A percentile compares a stretch with the other conserved stretches of the same genome.
Conservation (phyloP, 2,797 vertebrate species). For the Anniella stebbinsi region DNA sequence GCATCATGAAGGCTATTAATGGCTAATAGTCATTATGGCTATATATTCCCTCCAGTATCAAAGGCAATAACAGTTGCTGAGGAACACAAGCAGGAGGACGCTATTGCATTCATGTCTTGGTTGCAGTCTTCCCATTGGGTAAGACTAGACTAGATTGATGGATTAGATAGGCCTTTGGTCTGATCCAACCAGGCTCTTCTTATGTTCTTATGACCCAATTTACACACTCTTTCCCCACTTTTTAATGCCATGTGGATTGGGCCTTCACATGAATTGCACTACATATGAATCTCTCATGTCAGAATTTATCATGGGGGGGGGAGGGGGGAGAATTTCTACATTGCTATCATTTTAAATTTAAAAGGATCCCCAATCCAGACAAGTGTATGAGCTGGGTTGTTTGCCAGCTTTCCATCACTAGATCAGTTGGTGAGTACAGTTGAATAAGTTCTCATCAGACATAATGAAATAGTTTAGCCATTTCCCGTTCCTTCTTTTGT, state of each 20-base stretch:
- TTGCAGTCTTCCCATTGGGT: not conserved
- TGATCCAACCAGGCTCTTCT: not conserved
- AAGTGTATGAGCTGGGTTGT: not conserved
- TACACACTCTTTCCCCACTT: not conserved
- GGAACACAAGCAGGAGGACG: not conserved
- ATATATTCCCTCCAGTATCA: not conserved
- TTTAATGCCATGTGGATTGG: not conserved
- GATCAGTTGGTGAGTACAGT: conserved; percentile 48
- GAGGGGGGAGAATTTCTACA: not conserved
- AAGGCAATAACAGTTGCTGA: not conserved
- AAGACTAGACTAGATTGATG: not conserved
- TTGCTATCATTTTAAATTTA: not conserved
- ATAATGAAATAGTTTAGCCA: conserved; percentile 43
- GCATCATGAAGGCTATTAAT: not conserved
- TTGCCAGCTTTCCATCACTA: conserved; percentile 33
- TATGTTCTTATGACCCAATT: not conserved
- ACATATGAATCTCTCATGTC: not conserved
- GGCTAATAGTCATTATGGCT: not conserved
- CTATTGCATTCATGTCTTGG: no score
- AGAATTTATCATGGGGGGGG: not conserved
- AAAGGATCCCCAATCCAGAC: not conserved
- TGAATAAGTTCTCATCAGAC: conserved; percentile 49
- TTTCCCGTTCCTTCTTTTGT: conserved; percentile 43
- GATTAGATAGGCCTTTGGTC: not conserved
- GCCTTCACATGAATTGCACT: not conserved